Percentiles rank a stretch among this genome's conserved stretches.
These are phyloP conservation scores for Camarhynchus parvulus DNA, from an alignment of 2,113 vertebrate species.

Conservation along the genomic window DNA sequence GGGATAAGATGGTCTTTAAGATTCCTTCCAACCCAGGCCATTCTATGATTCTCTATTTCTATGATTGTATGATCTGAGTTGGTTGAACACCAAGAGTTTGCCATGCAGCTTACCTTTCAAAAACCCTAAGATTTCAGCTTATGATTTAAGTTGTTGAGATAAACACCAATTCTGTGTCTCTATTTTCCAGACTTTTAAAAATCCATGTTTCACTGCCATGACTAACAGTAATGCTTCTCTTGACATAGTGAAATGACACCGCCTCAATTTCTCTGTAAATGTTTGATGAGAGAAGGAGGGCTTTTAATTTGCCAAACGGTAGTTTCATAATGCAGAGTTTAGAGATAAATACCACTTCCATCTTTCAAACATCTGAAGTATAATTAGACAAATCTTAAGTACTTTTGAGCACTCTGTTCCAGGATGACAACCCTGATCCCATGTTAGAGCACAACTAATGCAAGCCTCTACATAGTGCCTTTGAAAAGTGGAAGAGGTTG, in stretches of 20 bases:
- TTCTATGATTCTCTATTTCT: neutral
- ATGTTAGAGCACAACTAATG: neutral
- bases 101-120: neutral
- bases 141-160: neutral
- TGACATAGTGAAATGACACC: neutral
- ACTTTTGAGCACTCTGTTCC: slow-evolving; percentile 14
- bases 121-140: neutral
- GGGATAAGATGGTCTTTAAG: neutral
- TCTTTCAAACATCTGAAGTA: slow-evolving; percentile 58
- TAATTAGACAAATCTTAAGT: slow-evolving; percentile 67
- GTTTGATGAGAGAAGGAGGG: neutral
- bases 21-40: neutral
- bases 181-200: neutral
- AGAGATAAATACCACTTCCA: slow-evolving; percentile 59
- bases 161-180: neutral
- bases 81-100: neutral
- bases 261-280: neutral
- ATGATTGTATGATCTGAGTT: neutral
- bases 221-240: neutral
- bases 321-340: slow-evolving; percentile 48
- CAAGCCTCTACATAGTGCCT: neutral
- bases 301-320: neutral
- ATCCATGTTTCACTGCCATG: neutral
- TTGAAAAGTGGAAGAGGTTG: neutral
- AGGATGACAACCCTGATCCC: neutral